These are phyloP conservation scores for Sander vitreus DNA, from an alignment of 2,113 vertebrate genomes.

Conservation along the genomic window DNA sequence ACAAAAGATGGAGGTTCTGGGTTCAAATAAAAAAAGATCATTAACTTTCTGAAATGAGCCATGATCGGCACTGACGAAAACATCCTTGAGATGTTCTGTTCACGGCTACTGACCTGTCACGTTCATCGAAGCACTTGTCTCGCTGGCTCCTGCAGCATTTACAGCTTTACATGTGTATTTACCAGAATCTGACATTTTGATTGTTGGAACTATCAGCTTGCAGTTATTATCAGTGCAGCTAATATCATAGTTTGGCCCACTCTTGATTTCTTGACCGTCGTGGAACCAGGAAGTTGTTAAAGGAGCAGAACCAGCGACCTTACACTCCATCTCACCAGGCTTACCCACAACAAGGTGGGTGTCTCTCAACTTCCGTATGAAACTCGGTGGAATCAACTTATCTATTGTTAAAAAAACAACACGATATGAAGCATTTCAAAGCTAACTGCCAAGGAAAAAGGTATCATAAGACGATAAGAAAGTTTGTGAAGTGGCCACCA, in stretches of 20 bases:
- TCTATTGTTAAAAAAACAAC: slow-evolving; percentile 84
- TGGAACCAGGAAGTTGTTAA: slow-evolving; percentile 94
- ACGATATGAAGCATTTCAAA: background rate
- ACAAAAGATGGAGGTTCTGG: slow-evolving; percentile 95
- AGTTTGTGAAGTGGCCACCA: slow-evolving; percentile 69
- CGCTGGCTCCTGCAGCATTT: slow-evolving; percentile 90
- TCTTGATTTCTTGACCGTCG: slow-evolving; percentile 89
- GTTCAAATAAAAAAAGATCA: slow-evolving; percentile 61
- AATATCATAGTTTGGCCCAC: slow-evolving; percentile 88
- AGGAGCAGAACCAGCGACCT: slow-evolving; percentile 91
- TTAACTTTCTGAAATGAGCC: slow-evolving; percentile 60
- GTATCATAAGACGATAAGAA: background rate
- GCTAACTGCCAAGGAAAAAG: background rate
- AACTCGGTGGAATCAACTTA: slow-evolving; percentile 92
- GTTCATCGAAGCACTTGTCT: slow-evolving; percentile 89
- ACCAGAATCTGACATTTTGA: slow-evolving; percentile 89
- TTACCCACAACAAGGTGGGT: slow-evolving; percentile 85
- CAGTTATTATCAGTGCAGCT: slow-evolving; percentile 90
- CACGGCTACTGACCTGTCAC: slow-evolving; percentile 92
- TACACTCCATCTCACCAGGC: slow-evolving; percentile 90
- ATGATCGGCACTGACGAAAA: slow-evolving; percentile 24
- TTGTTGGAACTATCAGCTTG: slow-evolving; percentile 85
- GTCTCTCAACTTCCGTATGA: slow-evolving; percentile 93
- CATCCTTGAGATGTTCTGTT: background rate
- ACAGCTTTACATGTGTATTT: slow-evolving; percentile 90